Evolutionary conservation across 2,797 vertebrate genomes (phyloP).

Genomic region (Nannoperca australis): DNA sequence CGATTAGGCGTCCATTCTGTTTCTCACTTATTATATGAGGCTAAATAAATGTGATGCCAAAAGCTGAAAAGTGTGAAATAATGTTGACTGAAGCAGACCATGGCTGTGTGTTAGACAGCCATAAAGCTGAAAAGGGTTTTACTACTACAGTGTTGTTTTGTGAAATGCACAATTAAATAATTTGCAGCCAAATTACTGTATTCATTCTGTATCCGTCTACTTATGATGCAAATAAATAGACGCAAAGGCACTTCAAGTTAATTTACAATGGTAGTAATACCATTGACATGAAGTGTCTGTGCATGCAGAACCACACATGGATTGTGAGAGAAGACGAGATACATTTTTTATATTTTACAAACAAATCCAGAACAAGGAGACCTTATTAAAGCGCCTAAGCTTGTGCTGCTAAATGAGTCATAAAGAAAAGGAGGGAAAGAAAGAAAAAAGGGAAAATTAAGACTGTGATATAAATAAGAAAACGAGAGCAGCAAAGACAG

Average conservation of each 20-base stretch:
- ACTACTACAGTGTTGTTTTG: constrained; percentile 25
- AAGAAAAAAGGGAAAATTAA: background rate
- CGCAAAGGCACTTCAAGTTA: background rate
- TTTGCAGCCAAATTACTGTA: background rate
- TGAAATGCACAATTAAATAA: constrained; percentile 13
- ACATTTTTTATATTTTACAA: constrained; percentile 16
- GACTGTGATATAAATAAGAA: background rate
- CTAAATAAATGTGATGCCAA: constrained; percentile 61
- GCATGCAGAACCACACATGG: background rate
- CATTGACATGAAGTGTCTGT: background rate
- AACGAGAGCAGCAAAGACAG: background rate
- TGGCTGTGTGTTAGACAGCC: constrained; percentile 27
- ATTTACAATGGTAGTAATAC: background rate
- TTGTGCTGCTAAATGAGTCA: constrained; percentile 61
- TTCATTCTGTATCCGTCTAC: background rate
- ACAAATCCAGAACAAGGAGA: constrained; percentile 21
- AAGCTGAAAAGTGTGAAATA: constrained; percentile 65
- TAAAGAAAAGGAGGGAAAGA: constrained; percentile 14
- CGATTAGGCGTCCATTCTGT: constrained; percentile 64
- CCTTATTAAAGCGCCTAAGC: constrained; percentile 40
- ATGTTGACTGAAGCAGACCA: constrained; percentile 40
- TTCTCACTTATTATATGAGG: constrained; percentile 72
- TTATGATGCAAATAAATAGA: constrained; percentile 5
- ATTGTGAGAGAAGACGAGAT: background rate
- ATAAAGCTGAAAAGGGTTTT: constrained; percentile 29